Percentiles rank a stretch among this genome's conserved stretches.
Conservation (phyloP, 2,888 invertebrate genomes). For the Amorpha juglandis region DNA sequence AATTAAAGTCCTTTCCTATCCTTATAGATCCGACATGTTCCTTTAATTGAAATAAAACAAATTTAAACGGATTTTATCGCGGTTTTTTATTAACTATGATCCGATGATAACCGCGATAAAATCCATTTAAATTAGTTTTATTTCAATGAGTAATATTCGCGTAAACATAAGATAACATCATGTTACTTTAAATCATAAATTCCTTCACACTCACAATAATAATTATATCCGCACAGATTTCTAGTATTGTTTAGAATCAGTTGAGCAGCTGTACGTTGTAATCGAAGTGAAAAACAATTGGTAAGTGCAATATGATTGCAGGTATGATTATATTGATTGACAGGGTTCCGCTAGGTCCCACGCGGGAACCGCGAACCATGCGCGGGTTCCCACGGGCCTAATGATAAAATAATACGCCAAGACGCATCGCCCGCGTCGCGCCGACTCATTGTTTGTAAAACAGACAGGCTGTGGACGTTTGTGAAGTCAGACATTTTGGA, state of each 20-base stretch:
- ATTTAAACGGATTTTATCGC: no score
- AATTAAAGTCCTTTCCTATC: no score
- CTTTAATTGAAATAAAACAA: no score
- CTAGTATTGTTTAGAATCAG: not conserved
- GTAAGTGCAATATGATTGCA: not conserved
- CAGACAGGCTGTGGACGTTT: not conserved
- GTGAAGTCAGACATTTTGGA: constrained; percentile 2
- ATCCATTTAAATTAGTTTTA: no score
- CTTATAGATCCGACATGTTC: no score
- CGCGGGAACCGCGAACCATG: not conserved
- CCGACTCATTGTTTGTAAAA: constrained; percentile 27
- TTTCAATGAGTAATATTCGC: no score
- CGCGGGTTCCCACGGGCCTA: constrained; percentile 13
- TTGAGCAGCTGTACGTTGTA: not conserved
- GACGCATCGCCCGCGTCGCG: not conserved
- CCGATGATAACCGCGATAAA: no score
- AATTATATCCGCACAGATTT: not conserved
- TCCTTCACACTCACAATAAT: no score
- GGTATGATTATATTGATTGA: constrained; percentile 20
- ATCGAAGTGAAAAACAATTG: not conserved
- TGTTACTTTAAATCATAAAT: not conserved
- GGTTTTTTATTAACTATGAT: no score
- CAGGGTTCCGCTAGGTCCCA: constrained; percentile 16
- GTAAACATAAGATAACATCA: no score
- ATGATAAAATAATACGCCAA: constrained; percentile 8